phyloP scores from a whole-genome alignment of 2,888 invertebrate species.

The Diplolepis rosae region DNA sequence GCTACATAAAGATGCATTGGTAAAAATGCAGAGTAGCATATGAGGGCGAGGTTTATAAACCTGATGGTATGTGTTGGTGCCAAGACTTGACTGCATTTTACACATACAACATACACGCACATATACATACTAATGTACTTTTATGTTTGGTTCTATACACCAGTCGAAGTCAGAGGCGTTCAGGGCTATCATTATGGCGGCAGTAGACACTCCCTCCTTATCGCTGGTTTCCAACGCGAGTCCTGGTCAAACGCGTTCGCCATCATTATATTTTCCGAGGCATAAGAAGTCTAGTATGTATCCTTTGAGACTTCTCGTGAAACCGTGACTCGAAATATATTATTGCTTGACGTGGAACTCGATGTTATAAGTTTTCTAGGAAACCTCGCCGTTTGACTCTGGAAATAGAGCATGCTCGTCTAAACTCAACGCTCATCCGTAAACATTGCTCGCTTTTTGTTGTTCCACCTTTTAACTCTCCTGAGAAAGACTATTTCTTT shows the following conservation, averaged over 20 bases:
- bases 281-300: constrained; percentile 51
- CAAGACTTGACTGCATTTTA: not conserved
- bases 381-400: constrained; percentile 32
- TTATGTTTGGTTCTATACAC: constrained; percentile 44
- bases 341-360: constrained; percentile 3
- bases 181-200: constrained; percentile 73
- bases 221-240: constrained; percentile 70
- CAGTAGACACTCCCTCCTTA: constrained; percentile 73
- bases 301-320: constrained; percentile 42
- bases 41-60: constrained; percentile 5
- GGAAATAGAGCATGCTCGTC: constrained; percentile 36
- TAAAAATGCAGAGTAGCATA: not conserved
- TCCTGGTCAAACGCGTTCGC: constrained; percentile 57
- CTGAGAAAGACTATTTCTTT: not conserved
- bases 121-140: constrained; percentile 33
- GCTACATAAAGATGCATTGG: not conserved
- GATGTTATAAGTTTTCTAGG: constrained; percentile 43
- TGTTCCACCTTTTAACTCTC: constrained; percentile 18
- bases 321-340: not conserved
- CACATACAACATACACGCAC: constrained; percentile 37
- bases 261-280: constrained; percentile 70
- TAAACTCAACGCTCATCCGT: constrained; percentile 1
- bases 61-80: constrained; percentile 35
- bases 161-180: constrained; percentile 63
- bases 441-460: not conserved